Evolutionary conservation across 2,113 vertebrate species (phyloP).

Genomic region (Emydura subglobosa): DNA sequence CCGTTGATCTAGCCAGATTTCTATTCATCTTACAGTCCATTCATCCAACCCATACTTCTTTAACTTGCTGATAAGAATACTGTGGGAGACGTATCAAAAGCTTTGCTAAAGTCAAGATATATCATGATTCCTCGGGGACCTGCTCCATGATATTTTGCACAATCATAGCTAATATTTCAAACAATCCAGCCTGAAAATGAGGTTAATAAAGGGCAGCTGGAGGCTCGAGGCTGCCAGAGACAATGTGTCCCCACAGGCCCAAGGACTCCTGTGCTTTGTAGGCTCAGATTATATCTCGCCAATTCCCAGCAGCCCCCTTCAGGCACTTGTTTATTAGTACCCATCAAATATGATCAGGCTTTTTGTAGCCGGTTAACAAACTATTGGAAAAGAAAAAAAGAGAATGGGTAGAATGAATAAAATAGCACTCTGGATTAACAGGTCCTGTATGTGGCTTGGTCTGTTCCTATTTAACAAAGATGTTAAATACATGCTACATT

Average conservation of each 20-base stretch:
- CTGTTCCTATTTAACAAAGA: background rate
- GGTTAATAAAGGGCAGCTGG: background rate
- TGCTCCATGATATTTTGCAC: background rate
- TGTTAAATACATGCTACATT: fast-evolving
- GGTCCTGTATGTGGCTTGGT: background rate
- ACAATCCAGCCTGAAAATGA: background rate
- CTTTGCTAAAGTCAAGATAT: too few species aligned
- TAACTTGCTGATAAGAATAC: too few species aligned
- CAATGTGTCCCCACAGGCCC: fast-evolving
- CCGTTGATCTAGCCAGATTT: too few species aligned
- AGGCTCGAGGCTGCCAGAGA: fast-evolving
- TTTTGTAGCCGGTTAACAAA: background rate
- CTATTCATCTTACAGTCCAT: too few species aligned
- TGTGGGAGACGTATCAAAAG: too few species aligned
- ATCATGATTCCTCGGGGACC: too few species aligned
- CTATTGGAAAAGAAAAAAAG: background rate
- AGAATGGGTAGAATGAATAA: background rate
- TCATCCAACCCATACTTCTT: too few species aligned
- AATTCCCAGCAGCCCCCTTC: background rate
- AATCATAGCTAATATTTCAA: background rate
- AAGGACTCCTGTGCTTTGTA: fast-evolving
- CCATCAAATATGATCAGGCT: fast-evolving
- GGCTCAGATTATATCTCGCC: background rate
- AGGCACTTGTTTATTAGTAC: fast-evolving
- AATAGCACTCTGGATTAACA: background rate